Conservation (phyloP, 2,113 vertebrate species). For the Grus americana region DNA sequence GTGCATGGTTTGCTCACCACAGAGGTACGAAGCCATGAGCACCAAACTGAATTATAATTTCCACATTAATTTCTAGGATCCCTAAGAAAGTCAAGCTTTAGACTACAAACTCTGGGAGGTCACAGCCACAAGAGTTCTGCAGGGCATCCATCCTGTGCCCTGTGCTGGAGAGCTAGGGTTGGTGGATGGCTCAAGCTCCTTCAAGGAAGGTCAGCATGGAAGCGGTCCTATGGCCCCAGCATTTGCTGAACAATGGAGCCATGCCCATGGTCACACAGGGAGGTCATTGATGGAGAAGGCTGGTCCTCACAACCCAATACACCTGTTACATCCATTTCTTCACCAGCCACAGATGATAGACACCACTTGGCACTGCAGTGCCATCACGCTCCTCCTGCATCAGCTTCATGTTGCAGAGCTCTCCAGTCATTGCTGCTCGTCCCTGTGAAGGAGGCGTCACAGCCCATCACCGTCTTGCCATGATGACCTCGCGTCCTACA, state of each 20-base stretch:
- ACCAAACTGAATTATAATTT: neutral
- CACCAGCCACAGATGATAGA: neutral
- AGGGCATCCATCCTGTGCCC: neutral
- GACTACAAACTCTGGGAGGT: neutral
- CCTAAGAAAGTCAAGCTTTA: neutral
- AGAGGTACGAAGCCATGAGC: neutral
- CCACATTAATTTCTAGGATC: neutral
- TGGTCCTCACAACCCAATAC: neutral
- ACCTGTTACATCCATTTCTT: neutral
- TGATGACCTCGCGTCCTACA: fast-evolving
- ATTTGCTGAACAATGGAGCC: neutral
- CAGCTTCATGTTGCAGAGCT: neutral
- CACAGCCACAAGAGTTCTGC: fast-evolving
- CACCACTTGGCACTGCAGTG: fast-evolving
- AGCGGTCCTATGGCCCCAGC: neutral
- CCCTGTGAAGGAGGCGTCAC: neutral
- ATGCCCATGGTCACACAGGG: neutral
- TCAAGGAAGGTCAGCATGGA: neutral
- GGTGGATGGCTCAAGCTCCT: neutral
- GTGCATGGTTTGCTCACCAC: neutral
- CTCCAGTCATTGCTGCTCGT: neutral
- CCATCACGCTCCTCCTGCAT: fast-evolving
- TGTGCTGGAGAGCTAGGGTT: neutral
- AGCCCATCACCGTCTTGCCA: fast-evolving
- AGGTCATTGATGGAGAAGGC: neutral